These are phyloP conservation scores for Drosophila nasuta DNA, from an alignment of 1,140 invertebrate species.

Conservation along the genomic window DNA sequence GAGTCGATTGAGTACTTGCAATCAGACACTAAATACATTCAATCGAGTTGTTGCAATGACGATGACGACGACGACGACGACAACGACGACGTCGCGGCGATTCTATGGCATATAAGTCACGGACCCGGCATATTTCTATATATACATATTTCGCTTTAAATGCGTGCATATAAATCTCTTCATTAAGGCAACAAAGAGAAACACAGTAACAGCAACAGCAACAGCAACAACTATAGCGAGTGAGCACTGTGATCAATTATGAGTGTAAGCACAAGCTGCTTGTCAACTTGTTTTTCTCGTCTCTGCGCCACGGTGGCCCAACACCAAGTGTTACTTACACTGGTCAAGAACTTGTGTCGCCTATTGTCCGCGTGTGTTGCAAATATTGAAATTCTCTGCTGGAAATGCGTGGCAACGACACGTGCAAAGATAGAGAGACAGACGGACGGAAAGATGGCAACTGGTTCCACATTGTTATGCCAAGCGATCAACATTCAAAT, in stretches of 20 bases:
- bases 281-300: constrained; percentile 38
- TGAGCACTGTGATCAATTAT: constrained; percentile 15
- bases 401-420: constrained; percentile 45
- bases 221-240: constrained; percentile 4
- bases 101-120: constrained; percentile 42
- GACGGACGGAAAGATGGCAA: constrained; percentile 17
- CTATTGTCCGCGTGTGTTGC: constrained; percentile 16
- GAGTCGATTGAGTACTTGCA: constrained; percentile 2
- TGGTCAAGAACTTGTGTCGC: constrained; percentile 33
- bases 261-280: constrained; percentile 5
- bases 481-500: constrained; percentile 41
- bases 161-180: constrained; percentile 58
- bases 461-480: constrained; percentile 42
- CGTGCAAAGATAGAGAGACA: constrained; percentile 21
- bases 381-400: not conserved
- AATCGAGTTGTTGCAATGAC: constrained; percentile 17
- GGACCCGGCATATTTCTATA: constrained; percentile 3
- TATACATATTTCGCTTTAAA: constrained; percentile 8
- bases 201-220: not conserved
- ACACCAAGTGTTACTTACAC: constrained; percentile 20
- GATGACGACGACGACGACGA: constrained; percentile 9
- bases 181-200: constrained; percentile 32
- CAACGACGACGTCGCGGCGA: constrained; percentile 9
- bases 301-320: not conserved
- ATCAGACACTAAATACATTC: not conserved